phyloP scores from a whole-genome alignment of 2,797 vertebrate genomes.

The Pogonophryne albipinna region DNA sequence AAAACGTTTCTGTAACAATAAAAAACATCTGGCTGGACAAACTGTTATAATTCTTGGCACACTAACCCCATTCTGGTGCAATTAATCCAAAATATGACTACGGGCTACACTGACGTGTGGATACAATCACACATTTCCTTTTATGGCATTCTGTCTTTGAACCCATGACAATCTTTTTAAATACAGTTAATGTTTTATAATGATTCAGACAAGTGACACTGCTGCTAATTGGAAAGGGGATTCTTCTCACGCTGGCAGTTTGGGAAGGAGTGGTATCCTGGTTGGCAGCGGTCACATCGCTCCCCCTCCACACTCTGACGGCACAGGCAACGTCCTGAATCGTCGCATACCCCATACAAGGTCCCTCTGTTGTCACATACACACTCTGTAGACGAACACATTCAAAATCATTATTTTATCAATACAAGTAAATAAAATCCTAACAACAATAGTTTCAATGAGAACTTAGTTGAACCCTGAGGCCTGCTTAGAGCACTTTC shows the following conservation, averaged over 20 bases:
- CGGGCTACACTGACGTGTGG: neutral
- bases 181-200: neutral
- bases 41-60: neutral
- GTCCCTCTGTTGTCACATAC: constrained; percentile 86
- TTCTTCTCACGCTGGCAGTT: constrained; percentile 86
- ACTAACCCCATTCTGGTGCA: neutral
- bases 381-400: constrained; percentile 82
- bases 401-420: constrained; percentile 13
- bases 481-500: constrained; percentile 18
- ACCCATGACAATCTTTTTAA: too few relatives aligned
- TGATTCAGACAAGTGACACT: neutral
- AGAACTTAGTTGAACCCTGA: constrained; percentile 11
- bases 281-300: constrained; percentile 86
- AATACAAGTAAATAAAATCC: constrained; percentile 19
- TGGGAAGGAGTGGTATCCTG: constrained; percentile 88
- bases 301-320: constrained; percentile 81
- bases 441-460: constrained; percentile 26
- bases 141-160: neutral
- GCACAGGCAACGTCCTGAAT: constrained; percentile 88
- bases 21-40: neutral
- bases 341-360: constrained; percentile 79
- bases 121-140: constrained; percentile 12
- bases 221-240: neutral
- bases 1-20: neutral
- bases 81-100: constrained; percentile 7